These are phyloP conservation scores for Lophius americanus DNA, from an alignment of 2,797 vertebrate species.

Conservation along the genomic window DNA sequence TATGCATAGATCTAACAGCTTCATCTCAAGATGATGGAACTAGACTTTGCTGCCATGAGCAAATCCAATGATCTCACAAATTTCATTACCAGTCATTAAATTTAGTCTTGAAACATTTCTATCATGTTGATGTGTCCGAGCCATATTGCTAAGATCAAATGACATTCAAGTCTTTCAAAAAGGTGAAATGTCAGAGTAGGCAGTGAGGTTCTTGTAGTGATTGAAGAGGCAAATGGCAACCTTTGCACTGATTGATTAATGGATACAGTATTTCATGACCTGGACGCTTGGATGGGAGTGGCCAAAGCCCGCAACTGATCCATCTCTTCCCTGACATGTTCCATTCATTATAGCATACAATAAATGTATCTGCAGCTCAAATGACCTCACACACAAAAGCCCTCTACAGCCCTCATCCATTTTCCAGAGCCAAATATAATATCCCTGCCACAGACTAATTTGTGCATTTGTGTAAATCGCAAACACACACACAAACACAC, in stretches of 20 bases:
- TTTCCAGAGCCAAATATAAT: too few species aligned
- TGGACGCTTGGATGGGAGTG: too few species aligned
- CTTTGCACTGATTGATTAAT: neutral
- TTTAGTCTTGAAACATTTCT: slow-evolving; percentile 22
- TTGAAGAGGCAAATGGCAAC: neutral
- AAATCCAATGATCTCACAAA: slow-evolving; percentile 25
- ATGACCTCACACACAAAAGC: slow-evolving; percentile 11
- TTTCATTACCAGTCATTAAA: slow-evolving; percentile 12
- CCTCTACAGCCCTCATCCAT: neutral
- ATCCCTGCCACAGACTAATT: too few species aligned
- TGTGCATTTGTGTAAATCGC: too few species aligned
- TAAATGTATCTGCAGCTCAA: slow-evolving; percentile 1
- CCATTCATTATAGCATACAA: slow-evolving; percentile 8
- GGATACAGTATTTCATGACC: neutral
- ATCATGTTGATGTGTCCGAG: neutral
- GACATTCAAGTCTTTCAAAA: slow-evolving; percentile 23
- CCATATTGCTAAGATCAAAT: slow-evolving; percentile 5
- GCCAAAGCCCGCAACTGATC: neutral
- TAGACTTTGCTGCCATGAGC: slow-evolving; percentile 7
- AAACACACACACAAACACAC: too few species aligned
- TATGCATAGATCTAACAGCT: slow-evolving; percentile 2
- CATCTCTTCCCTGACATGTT: slow-evolving; percentile 6
- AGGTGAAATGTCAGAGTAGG: slow-evolving; percentile 33
- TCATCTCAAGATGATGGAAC: slow-evolving; percentile 4
- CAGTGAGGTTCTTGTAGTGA: slow-evolving; percentile 2